Evolutionary conservation across 2,797 vertebrate genomes (phyloP).

Genomic region (Betta splendens): DNA sequence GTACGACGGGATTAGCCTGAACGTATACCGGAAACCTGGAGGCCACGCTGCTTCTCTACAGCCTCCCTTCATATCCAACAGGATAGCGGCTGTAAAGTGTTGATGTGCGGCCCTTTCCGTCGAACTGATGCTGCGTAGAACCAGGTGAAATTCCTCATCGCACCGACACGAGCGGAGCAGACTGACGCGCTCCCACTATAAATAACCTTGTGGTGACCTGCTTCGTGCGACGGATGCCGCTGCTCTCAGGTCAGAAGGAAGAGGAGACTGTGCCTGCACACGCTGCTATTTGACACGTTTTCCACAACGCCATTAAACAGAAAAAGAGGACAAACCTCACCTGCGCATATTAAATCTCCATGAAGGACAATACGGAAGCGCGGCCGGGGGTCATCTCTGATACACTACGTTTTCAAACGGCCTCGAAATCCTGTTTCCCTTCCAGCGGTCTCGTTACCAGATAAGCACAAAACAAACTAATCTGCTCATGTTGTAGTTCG

Average conservation of each 20-base stretch:
- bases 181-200: too few relatives aligned
- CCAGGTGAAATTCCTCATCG: too few relatives aligned
- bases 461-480: conserved; percentile 71
- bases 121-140: conserved; percentile 3
- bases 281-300: conserved; percentile 16
- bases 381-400: conserved; percentile 50
- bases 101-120: neutral
- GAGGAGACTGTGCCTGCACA: conserved; percentile 2
- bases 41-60: neutral
- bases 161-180: too few relatives aligned
- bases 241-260: conserved; percentile 10
- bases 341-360: conserved; percentile 59
- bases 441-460: conserved; percentile 42
- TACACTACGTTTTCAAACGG: conserved; percentile 52
- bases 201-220: conserved; percentile 5
- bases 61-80: neutral
- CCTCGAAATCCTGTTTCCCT: conserved; percentile 49
- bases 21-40: conserved; percentile 6
- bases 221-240: conserved; percentile 2
- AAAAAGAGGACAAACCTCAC: conserved; percentile 25
- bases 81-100: too few relatives aligned
- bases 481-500: conserved; percentile 66
- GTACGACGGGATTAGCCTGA: conserved; percentile 22
- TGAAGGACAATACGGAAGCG: conserved; percentile 46
- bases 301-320: conserved; percentile 33